Evolutionary conservation across 2,797 vertebrate genomes (phyloP).

Genomic region (Pseudochirops corinnae): DNA sequence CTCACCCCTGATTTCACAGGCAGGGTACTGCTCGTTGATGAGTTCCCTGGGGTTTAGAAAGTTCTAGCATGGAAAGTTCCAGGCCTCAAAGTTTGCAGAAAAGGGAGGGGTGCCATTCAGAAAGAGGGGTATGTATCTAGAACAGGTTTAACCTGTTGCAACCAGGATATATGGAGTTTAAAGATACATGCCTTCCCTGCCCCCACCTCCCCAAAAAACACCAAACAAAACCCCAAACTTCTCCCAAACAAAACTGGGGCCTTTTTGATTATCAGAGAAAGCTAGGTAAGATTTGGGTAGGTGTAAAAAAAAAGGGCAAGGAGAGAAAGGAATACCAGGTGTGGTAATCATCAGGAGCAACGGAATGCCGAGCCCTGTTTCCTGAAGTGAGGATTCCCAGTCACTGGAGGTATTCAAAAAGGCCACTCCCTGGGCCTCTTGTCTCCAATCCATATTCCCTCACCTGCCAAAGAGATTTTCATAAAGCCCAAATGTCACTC

Average conservation of each 20-base stretch:
- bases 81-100: neutral
- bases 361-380: neutral
- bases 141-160: neutral
- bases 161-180: neutral
- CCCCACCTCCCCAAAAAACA: neutral
- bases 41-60: neutral
- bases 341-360: neutral
- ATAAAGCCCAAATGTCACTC: neutral
- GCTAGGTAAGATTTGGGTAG: neutral
- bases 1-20: neutral
- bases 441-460: neutral
- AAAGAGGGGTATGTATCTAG: neutral
- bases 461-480: neutral
- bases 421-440: neutral
- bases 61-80: neutral
- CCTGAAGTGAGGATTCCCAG: neutral
- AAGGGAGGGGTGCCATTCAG: neutral
- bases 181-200: neutral
- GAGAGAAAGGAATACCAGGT: neutral
- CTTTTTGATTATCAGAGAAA: neutral
- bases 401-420: neutral
- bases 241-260: neutral
- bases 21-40: neutral
- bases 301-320: neutral
- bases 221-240: no score